A percentile compares a stretch with the other conserved stretches of the same genome.
These are phyloP conservation scores for Agrotis ipsilon DNA, from an alignment of 2,888 invertebrate genomes.

Conservation along the genomic window DNA sequence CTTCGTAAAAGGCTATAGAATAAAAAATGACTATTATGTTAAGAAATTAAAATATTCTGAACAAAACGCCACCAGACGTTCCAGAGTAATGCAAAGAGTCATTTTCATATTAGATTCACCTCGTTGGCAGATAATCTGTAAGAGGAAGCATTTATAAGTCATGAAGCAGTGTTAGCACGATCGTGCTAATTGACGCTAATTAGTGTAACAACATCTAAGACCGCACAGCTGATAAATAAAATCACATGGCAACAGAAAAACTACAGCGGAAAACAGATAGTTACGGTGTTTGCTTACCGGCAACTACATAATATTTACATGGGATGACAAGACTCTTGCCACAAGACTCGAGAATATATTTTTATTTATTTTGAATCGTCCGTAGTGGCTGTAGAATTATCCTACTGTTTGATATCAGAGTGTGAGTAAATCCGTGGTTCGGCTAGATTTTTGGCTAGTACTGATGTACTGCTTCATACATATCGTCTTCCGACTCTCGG, in stretches of 20 bases:
- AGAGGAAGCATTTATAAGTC: background rate
- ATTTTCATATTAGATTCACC: too few species aligned
- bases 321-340: slow-evolving; percentile 11
- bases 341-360: slow-evolving; percentile 6
- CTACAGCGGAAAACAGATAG: slow-evolving; percentile 15
- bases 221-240: slow-evolving; percentile 6
- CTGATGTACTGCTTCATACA: slow-evolving; percentile 21
- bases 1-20: too few species aligned
- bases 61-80: background rate
- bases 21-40: background rate
- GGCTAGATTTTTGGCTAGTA: background rate
- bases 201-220: slow-evolving; percentile 7
- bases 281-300: slow-evolving; percentile 19
- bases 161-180: slow-evolving; percentile 8
- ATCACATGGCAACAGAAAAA: slow-evolving; percentile 11
- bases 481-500: too few species aligned
- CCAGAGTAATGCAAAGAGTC: background rate
- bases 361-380: slow-evolving; percentile 20
- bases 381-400: slow-evolving; percentile 8
- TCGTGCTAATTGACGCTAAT: slow-evolving; percentile 32
- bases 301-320: slow-evolving; percentile 22
- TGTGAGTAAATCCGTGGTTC: slow-evolving; percentile 6
- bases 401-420: background rate
- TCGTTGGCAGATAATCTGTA: background rate
- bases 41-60: background rate